Evolutionary conservation across 2,888 invertebrate genomes (phyloP), one percentile per base, ranked within the genome.

Genomic region (Pyrochroa serraticornis): DNA sequence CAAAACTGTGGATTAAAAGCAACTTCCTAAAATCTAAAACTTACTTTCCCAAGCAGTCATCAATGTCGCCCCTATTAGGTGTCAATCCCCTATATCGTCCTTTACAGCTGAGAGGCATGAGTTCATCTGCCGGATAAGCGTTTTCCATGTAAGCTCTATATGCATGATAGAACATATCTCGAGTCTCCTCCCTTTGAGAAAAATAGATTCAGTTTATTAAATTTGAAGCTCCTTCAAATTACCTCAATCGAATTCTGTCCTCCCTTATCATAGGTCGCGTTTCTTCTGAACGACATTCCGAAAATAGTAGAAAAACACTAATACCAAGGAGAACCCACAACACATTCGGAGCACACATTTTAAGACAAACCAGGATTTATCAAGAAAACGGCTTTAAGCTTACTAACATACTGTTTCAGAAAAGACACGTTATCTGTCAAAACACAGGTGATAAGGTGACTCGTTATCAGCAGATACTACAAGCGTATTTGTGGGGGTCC

Each of bases 41-140:
- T 87, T 83, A 97, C 96, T 99, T 98, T 82, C 98, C 98, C 63
- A 98, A 84, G 34, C 91, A 88, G 78, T 97, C 97, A 79, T 98
- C 98, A 80, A 98, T 92, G 76, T 98, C 97, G 2, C 98, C 98
- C 44, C 98, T 84, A 65, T 91, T 91, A 2, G 94, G 91, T 46
- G 95, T 93, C 5, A 93, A 84, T 3, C 95, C 97, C 69, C 95
- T 84, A 79, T 90, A 95, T 49, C 98, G 83, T 30, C 97, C 98
- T 74, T 90, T 89, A 79, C 98, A 98, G 73, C 92, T 93, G 34
- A 98, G 82, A 0, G 98, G 98, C 97, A 97, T 97, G 65, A 98
- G 81, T 80, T 99, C 98, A 82, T 98, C 98, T 10, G 97, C 97
- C 48, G 98, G 98, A 81, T 93, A 99, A 8, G 98, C 98, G 83